Base-by-base conservation (phyloP, 2,797 vertebrate species). In the Buceros bicornis region DNA sequence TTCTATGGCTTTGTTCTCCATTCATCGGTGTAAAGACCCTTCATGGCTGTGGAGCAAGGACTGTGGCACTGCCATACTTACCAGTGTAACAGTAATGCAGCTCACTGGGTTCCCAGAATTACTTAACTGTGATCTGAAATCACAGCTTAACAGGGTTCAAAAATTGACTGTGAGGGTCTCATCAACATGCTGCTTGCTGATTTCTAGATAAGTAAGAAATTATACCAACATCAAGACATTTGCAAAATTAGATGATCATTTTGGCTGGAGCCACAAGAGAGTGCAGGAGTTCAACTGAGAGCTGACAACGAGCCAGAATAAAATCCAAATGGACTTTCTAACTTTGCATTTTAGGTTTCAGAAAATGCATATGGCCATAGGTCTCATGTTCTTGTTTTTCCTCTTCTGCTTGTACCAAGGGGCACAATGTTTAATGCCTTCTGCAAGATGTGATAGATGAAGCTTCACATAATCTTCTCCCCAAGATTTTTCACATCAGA, bases 1-100 rank as follows among this genome's bases (percentile, higher is more conserved):
- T 67, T 87, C 43, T 64, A n/a, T 64, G 50, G 67, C 64, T 94
- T 82, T 80, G 29, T 62, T 95, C 91, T 89, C 60, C n/a, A 64
- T 77, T 80, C 33, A n/a, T 14, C 12, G 22, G 82, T 82, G 64
- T 37, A 71, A 95, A 91, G 79, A 33, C 14, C 20, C 42, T 77
- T 85, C 10, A 2, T 56, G 64, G 33, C 57, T 45, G 4, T 6
- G 35, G 28, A 82, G 60, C 62, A 73, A 79, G 62, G 51, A 45
- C 65, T 72, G 54, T 21, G 86, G 45, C 45, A 45, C 29, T 69
- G 42, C 40, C 31, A 5, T 35, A 10, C 25, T 72, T 21, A 87
- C 28, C 72, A 67, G 69, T 29, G 11, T 48, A 71, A 76, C 58
- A 73, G 57, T n/a, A 69, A 42, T 8, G 35, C 18, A 24, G 24